Base-by-base conservation (phyloP, 2,888 invertebrate species). In the Diarsia mendica region DNA sequence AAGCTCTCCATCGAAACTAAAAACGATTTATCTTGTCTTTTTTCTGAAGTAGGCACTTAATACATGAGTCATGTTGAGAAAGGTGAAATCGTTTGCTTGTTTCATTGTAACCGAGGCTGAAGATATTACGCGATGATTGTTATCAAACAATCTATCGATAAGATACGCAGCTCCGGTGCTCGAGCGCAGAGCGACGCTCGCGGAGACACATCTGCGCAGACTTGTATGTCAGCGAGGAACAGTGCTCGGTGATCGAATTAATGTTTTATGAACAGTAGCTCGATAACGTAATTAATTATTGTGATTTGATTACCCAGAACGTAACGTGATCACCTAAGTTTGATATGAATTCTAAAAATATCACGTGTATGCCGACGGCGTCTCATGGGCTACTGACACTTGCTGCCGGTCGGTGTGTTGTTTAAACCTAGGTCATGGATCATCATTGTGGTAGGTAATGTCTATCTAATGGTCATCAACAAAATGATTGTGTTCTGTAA, bases 111-210 rank as follows among this genome's bases (percentile, higher is more conserved):
- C 55, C 39, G 64, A 80, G 75, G 61, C 72, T 66, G 49, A 68
- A 84, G 65, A 65, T 70, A 75, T 73, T 66, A 55, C 51, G 39
- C 51, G 64, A 72, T 65, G 70, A 79, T 77, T 76, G 75, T 83
- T 83, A 85, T 87, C 84, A 75, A 80, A 81, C 79, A 78, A 80
- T 69, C 69, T 71, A 15, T 63, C 60, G 84, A 87, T 87, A 88
- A 87, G 88, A 88, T 87, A 85, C 10, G 48, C 6, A 1, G 28
- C n/a, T 18, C 48, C 10, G 20, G 13, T 49, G 63, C 46, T 68
- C 46, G 60, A 72, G 58, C 58, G 67, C 58, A 51, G 58, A 74
- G 61, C 46, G 61, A 65, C 67, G 39, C 70, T 75, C 44, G 46
- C 39, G 48, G 15, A 23, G 39, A 49, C 53, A 33, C 64, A n/a